A percentile compares a stretch with the other conserved stretches of the same genome.
Evolutionary conservation across 2,797 vertebrate species (phyloP).

Genomic region (Astyanax mexicanus): DNA sequence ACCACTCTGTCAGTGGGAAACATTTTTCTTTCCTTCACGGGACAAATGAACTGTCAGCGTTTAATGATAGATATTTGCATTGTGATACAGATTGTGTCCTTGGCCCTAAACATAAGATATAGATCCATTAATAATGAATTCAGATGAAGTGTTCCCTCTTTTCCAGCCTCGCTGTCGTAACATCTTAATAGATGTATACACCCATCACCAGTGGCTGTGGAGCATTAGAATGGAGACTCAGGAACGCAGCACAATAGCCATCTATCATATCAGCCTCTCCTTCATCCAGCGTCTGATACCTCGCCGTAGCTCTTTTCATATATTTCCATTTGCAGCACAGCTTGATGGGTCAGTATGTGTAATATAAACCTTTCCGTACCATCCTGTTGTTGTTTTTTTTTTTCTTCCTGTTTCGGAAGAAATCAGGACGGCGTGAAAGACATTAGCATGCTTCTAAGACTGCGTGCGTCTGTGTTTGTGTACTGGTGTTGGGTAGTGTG

Average conservation of each 20-base stretch:
- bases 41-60: conserved; percentile 87
- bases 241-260: conserved; percentile 73
- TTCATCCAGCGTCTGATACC: conserved; percentile 36
- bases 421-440: conserved; percentile 76
- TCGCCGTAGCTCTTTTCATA: conserved; percentile 69
- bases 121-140: conserved; percentile 86
- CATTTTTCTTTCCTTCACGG: conserved; percentile 84
- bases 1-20: conserved; percentile 65
- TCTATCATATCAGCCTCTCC: conserved; percentile 75
- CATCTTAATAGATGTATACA: conserved; percentile 77
- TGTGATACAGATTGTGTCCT: conserved; percentile 87
- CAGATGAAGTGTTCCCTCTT: conserved; percentile 84
- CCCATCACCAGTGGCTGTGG: conserved; percentile 80
- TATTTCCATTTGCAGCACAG: conserved; percentile 22
- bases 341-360: conserved; percentile 12
- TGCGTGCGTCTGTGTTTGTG: conserved; percentile 75
- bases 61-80: conserved; percentile 89
- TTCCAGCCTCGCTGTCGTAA: conserved; percentile 51
- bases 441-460: conserved; percentile 80
- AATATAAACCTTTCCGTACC: background rate
- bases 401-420: conserved; percentile 64
- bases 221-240: conserved; percentile 77
- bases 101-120: conserved; percentile 86
- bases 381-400: conserved; percentile 49
- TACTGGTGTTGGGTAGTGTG: conserved; percentile 4